Percentiles rank a stretch among this genome's conserved stretches.
Evolutionary conservation across 2,113 vertebrate species (phyloP).

Genomic region (Poicephalus gulielmi): DNA sequence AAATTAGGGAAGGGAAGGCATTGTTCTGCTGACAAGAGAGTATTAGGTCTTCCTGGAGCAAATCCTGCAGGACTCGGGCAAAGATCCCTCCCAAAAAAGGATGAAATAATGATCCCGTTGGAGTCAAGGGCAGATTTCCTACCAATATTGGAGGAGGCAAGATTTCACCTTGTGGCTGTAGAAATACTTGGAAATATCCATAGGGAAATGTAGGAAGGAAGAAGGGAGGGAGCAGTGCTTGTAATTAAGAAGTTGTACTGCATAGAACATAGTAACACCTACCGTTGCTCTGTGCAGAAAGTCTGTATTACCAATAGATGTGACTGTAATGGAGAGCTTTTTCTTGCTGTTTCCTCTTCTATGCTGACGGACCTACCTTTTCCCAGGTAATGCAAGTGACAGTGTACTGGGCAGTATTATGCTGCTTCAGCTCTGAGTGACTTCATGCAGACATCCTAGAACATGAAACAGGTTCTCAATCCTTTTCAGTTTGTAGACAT

Average conservation of each 20-base stretch:
- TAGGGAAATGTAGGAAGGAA: neutral
- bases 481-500: neutral
- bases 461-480: neutral
- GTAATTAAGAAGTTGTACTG: neutral
- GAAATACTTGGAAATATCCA: neutral
- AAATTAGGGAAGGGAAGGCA: neutral
- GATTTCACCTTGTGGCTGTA: neutral
- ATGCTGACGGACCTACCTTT: neutral
- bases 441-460: neutral
- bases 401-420: neutral
- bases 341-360: neutral
- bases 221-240: neutral
- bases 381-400: neutral
- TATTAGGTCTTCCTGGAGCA: neutral
- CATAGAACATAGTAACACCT: neutral
- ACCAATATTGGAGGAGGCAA: neutral
- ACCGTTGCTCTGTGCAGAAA: neutral
- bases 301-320: neutral
- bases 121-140: neutral
- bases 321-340: neutral
- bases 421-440: neutral
- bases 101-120: neutral
- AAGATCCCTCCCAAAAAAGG: neutral
- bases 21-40: neutral
- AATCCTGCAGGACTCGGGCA: neutral